Evolutionary conservation across 2,888 invertebrate species (phyloP).

Genomic region (Drosophila austrosaltans): DNA sequence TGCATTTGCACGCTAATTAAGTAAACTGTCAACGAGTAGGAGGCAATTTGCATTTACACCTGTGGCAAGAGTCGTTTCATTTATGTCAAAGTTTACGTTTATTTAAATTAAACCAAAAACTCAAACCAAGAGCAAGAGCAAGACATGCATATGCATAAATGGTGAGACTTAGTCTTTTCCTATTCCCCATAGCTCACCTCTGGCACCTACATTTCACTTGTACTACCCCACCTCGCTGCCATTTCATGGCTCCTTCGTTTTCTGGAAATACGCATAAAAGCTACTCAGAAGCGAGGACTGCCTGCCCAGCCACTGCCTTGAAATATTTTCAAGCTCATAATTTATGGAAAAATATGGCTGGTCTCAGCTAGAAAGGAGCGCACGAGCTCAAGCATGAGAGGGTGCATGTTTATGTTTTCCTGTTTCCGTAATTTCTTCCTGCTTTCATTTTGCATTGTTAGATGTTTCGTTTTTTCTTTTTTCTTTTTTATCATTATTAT

Average conservation of each 20-base stretch:
- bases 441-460: conserved; percentile 54
- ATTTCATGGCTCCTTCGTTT: not conserved
- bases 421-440: conserved; percentile 78
- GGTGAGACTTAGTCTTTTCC: conserved; percentile 25
- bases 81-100: conserved; percentile 18
- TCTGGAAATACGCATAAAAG: conserved; percentile 60
- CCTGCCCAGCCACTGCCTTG: conserved; percentile 53
- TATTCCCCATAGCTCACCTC: not conserved
- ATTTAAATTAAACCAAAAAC: conserved; percentile 41
- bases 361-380: conserved; percentile 2
- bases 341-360: conserved; percentile 69
- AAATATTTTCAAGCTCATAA: conserved; percentile 70
- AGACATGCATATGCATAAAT: conserved; percentile 69
- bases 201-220: not conserved
- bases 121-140: conserved; percentile 54
- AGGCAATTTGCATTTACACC: conserved; percentile 8
- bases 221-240: not conserved
- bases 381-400: conserved; percentile 32
- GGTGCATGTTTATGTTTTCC: conserved; percentile 75
- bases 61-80: conserved; percentile 15
- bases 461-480: conserved; percentile 27
- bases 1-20: conserved; percentile 11
- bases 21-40: conserved; percentile 1
- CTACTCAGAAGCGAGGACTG: conserved; percentile 52
- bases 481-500: conserved; percentile 17